Conservation (phyloP, 2,113 vertebrate genomes). For the Parotia lawesii region DNA sequence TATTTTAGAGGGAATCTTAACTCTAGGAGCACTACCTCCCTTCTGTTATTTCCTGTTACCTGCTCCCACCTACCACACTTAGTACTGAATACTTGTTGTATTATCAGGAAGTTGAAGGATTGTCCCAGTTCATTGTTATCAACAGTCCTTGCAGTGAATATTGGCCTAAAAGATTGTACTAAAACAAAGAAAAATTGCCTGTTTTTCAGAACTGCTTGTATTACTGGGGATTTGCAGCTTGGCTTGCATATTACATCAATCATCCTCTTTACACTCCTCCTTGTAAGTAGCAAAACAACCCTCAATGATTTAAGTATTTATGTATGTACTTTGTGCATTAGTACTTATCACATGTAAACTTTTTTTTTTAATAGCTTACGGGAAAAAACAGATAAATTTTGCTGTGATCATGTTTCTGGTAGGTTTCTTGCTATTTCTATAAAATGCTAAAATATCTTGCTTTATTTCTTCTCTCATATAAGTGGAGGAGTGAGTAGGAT, state of each 20-base stretch:
- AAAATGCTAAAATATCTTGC: neutral
- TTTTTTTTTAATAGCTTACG: slow-evolving; percentile 77
- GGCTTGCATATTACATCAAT: slow-evolving; percentile 89
- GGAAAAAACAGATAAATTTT: slow-evolving; percentile 80
- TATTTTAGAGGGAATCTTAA: neutral
- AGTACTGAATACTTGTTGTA: neutral
- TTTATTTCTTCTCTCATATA: neutral
- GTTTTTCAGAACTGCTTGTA: slow-evolving; percentile 83
- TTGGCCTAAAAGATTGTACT: neutral
- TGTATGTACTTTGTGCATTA: neutral
- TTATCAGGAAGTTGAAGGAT: neutral
- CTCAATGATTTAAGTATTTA: neutral
- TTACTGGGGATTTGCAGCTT: slow-evolving; percentile 89
- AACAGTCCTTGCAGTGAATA: neutral
- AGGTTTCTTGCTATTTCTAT: slow-evolving; percentile 55
- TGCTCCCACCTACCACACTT: neutral
- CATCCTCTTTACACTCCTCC: slow-evolving; percentile 90
- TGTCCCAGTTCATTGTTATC: neutral
- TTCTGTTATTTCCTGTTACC: neutral
- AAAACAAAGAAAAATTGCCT: slow-evolving; percentile 19
- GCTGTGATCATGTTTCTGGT: slow-evolving; percentile 82
- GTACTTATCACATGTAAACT: neutral
- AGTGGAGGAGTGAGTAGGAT: neutral
- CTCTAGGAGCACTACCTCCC: neutral
- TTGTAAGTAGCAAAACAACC: slow-evolving; percentile 74